Base-by-base conservation (phyloP, 2,797 vertebrate genomes). In the Cichlasoma orientale region DNA sequence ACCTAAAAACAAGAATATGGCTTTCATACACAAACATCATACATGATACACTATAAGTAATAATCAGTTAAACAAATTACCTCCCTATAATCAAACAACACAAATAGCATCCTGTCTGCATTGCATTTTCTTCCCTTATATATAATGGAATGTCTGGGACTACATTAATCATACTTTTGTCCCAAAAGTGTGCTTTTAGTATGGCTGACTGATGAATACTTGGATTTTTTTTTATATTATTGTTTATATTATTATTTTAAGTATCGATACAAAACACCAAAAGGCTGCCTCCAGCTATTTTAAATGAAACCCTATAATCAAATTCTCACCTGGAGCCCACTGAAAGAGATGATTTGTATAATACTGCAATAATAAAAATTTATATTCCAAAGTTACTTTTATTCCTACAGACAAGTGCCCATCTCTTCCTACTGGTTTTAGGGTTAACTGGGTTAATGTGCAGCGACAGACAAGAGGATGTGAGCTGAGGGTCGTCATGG, bases 171-270 rank as follows among this genome's bases (percentile, higher is more conserved):
- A 88, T 84, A 82, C 78, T 88, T 87, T 81, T 87, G 84, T 91
- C 92, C 90, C 89, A 89, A 88, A 86, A 90, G 88, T 95, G 94
- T 95, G 94, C 93, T 94, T 95, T 94, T 92, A 90, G 86, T 93
- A 90, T 87, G 88, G 89, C 89, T 90, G 88, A 92, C 88, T 82
- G 82, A 90, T 85, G 83, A 87, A 83, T 83, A 87, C 38, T 86
- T 68, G 25, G 44, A 5, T 50, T 61, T 75, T 77, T 78, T 73
- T 72, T 63, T 61, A 29, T 50, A 76, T 83, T 72, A 66, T 74
- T 56, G 41, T 72, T 33, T 88, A 68, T 74, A 55, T 84, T 75
- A 84, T 78, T 74, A 82, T 89, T 88, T 86, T 84, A 57, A 87
- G 82, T 85, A 78, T 91, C 59, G 72, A 89, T 92, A 93, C 78